Evolutionary conservation across 2,888 invertebrate genomes (phyloP), one percentile per base, ranked within the genome.

Genomic region (Osedax frankpressi): DNA sequence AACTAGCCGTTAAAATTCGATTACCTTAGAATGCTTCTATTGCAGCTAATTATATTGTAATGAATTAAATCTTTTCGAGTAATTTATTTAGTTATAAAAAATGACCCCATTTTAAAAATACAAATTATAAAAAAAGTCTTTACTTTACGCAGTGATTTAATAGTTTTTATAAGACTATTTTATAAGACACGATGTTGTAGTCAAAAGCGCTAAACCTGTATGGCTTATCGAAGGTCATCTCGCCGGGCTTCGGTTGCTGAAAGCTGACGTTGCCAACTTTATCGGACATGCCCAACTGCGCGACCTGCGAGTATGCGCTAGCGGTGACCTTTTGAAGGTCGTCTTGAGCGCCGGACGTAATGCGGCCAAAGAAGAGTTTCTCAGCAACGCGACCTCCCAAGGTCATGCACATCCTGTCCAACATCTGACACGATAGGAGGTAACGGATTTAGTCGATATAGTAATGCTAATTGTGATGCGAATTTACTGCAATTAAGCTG

Each of bases 371-470:
- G 87, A 99, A 98, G 77, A 99, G 88, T 86, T 96, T 93, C 85
- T 99, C 98, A 0, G 97, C 91, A 0, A 93, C 96, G 78, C 98
- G 88, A 0, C 97, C 98, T n/a, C 97, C 97, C 1, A 98, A 87
- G 0, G 95, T 93, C 94, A 98, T 96, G 84, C 97, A 98, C 96
- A 98, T 98, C 80, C 94, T 88, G 82, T 97, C 96, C 78, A 94
- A 91, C 2, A 97, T 87, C 84, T 84, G 78, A 3, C 25, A n/a
- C 6, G 6, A n/a, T 65, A 24, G n/a, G 24, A 11, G 6, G 11
- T 65, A 65, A 65, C 24, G 26, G 44, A 11, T 11, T 44, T 11
- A 11, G 44, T 44, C n/a, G n/a, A n/a, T n/a, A n/a, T n/a, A n/a
- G n/a, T n/a, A n/a, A n/a, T n/a, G n/a, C n/a, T n/a, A n/a, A n/a